Base-by-base conservation (phyloP, 1,140 invertebrate genomes). In the Drosophila bipectinata region DNA sequence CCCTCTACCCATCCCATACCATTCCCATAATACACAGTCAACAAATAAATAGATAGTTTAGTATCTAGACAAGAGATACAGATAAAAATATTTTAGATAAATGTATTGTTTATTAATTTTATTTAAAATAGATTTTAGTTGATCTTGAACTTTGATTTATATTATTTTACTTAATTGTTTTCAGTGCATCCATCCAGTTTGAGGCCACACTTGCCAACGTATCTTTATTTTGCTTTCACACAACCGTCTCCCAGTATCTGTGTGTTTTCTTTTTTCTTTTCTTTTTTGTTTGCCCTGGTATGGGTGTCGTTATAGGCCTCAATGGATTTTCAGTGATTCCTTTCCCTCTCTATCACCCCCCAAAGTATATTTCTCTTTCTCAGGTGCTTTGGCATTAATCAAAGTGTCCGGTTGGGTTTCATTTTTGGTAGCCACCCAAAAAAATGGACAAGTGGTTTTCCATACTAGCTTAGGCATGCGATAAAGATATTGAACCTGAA, bases 191-290 rank as follows among this genome's bases (percentile, higher is more conserved):
- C 66, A 57, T 74, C 75, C 62, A 87, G 49, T 73, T 68, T 73
- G 76, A 44, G 59, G 60, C 83, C 79, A 85, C 78, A 82, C 82
- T 82, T 78, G 83, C 82, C 56, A 85, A 85, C 82, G 82, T 85
- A 87, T 85, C 82, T 85, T 85, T 85, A 85, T 85, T 87, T 82
- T 85, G 74, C 78, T 74, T 77, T 80, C 75, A 77, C 77, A 80
- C 77, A 80, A 47, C 48, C 41, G 60, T 30, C 54, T 73, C 66
- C 59, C 73, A 62, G 62, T 66, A 66, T 74, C 51, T 30, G 55
- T 76, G 72, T 72, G 58, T 30, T 28, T 18, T 68, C 48, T 1
- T 18, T 44, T 41, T 41, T n/a, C n/a, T 41, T 14, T 14, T 44
- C 73, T 63, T 14, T 54, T 14, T 44, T 77, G 71, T 18, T 54